Evolutionary conservation across 2,113 vertebrate genomes (phyloP).

Genomic region (Hymenochirus boettgeri): DNA sequence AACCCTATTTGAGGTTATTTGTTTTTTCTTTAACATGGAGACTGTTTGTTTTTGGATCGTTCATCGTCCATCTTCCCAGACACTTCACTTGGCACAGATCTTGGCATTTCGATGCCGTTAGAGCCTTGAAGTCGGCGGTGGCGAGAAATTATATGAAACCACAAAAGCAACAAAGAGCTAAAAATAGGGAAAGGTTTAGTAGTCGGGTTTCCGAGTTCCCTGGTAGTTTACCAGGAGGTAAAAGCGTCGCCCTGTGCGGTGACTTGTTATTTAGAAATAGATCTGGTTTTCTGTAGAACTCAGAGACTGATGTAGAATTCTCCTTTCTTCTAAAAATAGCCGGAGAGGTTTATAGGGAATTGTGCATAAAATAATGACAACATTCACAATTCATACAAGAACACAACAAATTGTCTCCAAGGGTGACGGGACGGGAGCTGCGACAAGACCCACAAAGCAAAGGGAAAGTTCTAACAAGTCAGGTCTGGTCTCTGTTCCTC

Average conservation of each 20-base stretch:
- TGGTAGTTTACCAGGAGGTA: background rate
- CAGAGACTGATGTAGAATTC: too few relatives aligned
- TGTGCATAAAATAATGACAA: too few relatives aligned
- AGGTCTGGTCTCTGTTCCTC: background rate
- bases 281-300: background rate
- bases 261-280: background rate
- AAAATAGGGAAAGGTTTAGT: constrained; percentile 13
- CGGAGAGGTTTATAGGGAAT: too few relatives aligned
- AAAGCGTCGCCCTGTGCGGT: background rate
- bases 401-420: too few relatives aligned
- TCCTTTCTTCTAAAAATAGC: too few relatives aligned
- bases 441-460: too few relatives aligned
- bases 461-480: background rate
- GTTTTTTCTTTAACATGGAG: too few relatives aligned
- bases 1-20: too few relatives aligned
- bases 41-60: too few relatives aligned
- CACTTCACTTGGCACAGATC: constrained; percentile 1
- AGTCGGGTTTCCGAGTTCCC: background rate
- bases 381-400: too few relatives aligned
- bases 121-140: background rate
- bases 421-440: too few relatives aligned
- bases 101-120: constrained; percentile 6
- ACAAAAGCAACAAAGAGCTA: constrained; percentile 20
- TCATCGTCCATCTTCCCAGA: constrained; percentile 19
- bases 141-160: constrained; percentile 7